Base-by-base conservation (phyloP, 2,888 invertebrate species). In the Lepas anatifera region DNA sequence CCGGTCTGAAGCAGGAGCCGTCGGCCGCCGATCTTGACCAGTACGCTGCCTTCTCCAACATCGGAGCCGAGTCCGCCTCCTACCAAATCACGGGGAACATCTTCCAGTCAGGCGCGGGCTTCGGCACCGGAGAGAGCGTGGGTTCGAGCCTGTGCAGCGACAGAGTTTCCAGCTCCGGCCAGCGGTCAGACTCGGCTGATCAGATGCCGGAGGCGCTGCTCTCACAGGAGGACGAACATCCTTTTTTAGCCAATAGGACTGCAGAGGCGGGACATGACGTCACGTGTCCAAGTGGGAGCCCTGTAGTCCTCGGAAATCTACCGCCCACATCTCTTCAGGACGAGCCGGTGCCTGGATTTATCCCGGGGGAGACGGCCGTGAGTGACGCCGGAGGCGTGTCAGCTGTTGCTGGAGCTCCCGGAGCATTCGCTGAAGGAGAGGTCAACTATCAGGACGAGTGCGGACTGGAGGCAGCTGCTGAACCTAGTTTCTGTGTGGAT, bases 251-350 rank as follows among this genome's bases (percentile, higher is more conserved):
- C 58, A 25, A 16, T 58, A 58, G 58, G 58, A 22, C 58, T 58
- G 58, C 35, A 58, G 58, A 1, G 35, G 32, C 58, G 22, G 58
- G n/a, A 35, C 58, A 22, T 18, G 2, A 1, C 4, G 25, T 32
- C 58, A 22, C 58, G 58, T 18, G n/a, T n/a, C n/a, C n/a, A n/a
- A n/a, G 58, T 58, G 58, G 58, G 58, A 22, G 58, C 35, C 35
- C 58, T 58, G 58, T 35, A 58, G 58, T 58, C 58, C 58, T 58
- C 22, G n/a, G n/a, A n/a, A n/a, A n/a, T n/a, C n/a, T n/a, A n/a
- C n/a, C n/a, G n/a, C n/a, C n/a, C n/a, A n/a, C n/a, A n/a, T n/a
- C n/a, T n/a, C n/a, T n/a, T n/a, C n/a, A n/a, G n/a, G n/a, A n/a
- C n/a, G n/a, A n/a, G n/a, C n/a, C n/a, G n/a, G n/a, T n/a, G n/a